phyloP scores from a whole-genome alignment of 2,113 vertebrate species.

The Thymallus thymallus region DNA sequence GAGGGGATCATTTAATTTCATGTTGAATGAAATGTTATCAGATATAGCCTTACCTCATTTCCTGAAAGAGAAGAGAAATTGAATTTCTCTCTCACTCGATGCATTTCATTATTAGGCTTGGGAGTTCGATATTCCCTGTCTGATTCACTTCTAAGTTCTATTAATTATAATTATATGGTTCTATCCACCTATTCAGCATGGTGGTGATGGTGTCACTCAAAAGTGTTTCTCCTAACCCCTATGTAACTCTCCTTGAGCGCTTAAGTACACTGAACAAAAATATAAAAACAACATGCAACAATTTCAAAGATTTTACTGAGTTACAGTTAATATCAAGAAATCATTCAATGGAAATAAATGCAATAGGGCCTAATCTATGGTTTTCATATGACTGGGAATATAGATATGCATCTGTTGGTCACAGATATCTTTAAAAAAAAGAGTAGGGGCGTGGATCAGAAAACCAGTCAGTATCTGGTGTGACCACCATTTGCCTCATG shows the following conservation, averaged over 20 bases:
- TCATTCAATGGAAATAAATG: too few species aligned
- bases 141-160: background rate
- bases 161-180: too few species aligned
- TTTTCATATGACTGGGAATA: too few species aligned
- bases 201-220: background rate
- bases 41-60: conserved; percentile 32
- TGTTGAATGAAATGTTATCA: conserved; percentile 10
- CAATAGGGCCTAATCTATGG: too few species aligned
- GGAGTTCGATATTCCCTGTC: background rate
- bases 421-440: too few species aligned
- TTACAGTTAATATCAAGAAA: too few species aligned
- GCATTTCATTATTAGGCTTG: conserved; percentile 16
- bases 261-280: background rate
- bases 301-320: too few species aligned
- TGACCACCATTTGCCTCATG: too few species aligned
- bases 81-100: conserved; percentile 6
- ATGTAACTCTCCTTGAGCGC: background rate
- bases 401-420: too few species aligned
- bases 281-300: too few species aligned
- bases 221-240: background rate
- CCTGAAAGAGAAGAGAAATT: conserved; percentile 5
- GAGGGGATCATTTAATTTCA: conserved; percentile 8
- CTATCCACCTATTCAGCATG: background rate
- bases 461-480: too few species aligned
- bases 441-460: too few species aligned